A percentile compares a stretch with the other conserved stretches of the same genome.
Conservation (phyloP, 92 coral and sea anemone genomes). For the Zoanthus gigantus region DNA sequence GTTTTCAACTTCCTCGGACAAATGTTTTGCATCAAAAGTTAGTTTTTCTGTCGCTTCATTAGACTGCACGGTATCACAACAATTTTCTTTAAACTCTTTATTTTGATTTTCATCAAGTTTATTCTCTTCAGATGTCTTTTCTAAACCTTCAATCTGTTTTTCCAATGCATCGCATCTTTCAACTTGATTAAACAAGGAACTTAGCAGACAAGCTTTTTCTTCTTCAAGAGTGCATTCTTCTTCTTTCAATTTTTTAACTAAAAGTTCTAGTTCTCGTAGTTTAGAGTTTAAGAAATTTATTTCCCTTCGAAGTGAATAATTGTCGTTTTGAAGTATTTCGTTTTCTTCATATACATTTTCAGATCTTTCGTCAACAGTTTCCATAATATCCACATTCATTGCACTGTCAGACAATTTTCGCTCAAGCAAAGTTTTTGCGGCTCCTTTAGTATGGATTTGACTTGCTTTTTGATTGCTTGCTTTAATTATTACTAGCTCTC, state of each 20-base stretch:
- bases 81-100: conserved; percentile 37
- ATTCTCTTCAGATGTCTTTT: conserved; percentile 45
- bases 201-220: conserved; percentile 85
- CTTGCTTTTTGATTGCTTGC: conserved; percentile 59
- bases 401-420: conserved; percentile 25
- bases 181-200: conserved; percentile 88
- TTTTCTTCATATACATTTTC: conserved; percentile 55
- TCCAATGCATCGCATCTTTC: conserved; percentile 94
- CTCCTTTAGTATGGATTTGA: conserved; percentile 43
- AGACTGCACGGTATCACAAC: conserved; percentile 19
- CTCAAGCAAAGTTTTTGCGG: conserved; percentile 43
- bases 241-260: conserved; percentile 66
- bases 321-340: conserved; percentile 62
- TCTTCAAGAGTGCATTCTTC: conserved; percentile 84
- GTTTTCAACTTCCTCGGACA: conserved; percentile 51
- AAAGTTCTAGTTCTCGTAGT: conserved; percentile 76
- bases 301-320: conserved; percentile 76
- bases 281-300: conserved; percentile 64
- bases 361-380: conserved; percentile 55
- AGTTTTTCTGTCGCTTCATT: neutral
- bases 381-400: conserved; percentile 18
- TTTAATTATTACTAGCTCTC: conserved; percentile 79
- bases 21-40: conserved; percentile 14
- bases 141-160: conserved; percentile 78
- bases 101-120: neutral